These are phyloP conservation scores for Enteromius fasciolatus DNA, from an alignment of 2,797 vertebrate genomes.

Conservation along the genomic window DNA sequence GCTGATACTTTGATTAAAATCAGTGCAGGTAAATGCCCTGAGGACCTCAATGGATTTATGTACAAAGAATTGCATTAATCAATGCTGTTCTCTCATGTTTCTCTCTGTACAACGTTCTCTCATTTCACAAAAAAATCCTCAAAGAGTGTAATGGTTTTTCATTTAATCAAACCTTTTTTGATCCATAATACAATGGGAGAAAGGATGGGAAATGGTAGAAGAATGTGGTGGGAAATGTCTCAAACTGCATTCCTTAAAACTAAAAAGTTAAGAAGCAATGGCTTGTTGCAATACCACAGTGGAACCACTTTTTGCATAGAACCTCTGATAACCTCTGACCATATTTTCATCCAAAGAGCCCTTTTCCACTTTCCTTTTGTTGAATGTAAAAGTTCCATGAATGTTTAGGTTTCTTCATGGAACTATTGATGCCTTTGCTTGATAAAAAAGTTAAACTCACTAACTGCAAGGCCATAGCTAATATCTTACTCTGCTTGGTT, in stretches of 20 bases:
- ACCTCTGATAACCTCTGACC: not conserved
- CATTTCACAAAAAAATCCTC: not conserved
- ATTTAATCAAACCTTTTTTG: not conserved
- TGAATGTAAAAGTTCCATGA: not conserved
- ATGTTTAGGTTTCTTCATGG: not conserved
- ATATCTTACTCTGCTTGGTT: constrained; percentile 6
- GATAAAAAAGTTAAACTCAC: not conserved
- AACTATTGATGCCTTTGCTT: not conserved
- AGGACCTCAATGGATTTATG: constrained; percentile 46
- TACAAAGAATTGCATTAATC: constrained; percentile 59
- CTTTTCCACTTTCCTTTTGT: too few species aligned
- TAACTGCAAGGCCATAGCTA: not conserved
- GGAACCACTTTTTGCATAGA: not conserved
- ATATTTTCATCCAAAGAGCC: too few species aligned
- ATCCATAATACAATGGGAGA: not conserved
- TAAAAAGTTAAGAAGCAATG: not conserved
- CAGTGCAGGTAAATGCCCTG: constrained; percentile 53
- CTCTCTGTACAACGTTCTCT: constrained; percentile 36
- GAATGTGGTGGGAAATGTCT: not conserved
- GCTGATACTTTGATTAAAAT: constrained; percentile 57
- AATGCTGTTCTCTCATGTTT: constrained; percentile 57
- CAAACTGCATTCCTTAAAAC: not conserved
- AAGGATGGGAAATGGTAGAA: not conserved
- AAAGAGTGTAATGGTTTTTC: not conserved
- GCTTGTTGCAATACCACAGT: not conserved